These are phyloP conservation scores for Nothobranchius furzeri DNA, from an alignment of 2,113 vertebrate genomes.

Conservation along the genomic window DNA sequence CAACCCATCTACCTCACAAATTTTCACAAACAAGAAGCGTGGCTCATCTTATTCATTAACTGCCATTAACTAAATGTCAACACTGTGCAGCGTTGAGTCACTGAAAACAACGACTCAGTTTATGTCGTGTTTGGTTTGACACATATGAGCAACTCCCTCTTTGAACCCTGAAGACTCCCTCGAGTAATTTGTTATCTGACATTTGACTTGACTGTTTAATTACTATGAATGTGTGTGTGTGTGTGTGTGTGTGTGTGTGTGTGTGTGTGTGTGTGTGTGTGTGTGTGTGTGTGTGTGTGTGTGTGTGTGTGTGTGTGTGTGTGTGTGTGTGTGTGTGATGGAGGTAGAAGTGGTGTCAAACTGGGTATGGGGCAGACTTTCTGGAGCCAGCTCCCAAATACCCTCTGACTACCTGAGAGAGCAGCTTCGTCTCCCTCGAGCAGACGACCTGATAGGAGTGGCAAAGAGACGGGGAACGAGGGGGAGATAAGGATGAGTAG, in stretches of 20 bases:
- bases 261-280: slow-evolving; percentile 14
- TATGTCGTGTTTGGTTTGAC: slow-evolving; percentile 16
- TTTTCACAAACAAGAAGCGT: not conserved
- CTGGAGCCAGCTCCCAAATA: slow-evolving; percentile 70
- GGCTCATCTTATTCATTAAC: not conserved
- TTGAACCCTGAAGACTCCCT: slow-evolving; percentile 27
- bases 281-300: slow-evolving; percentile 10
- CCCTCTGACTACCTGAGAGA: slow-evolving; percentile 67
- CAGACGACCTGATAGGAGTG: slow-evolving; percentile 46
- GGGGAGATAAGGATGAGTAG: slow-evolving; percentile 5
- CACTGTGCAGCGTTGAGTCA: slow-evolving; percentile 21
- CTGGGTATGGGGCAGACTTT: slow-evolving; percentile 71
- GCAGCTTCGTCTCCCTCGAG: slow-evolving; percentile 35
- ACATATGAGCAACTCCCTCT: slow-evolving; percentile 27
- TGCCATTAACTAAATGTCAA: slow-evolving; percentile 21
- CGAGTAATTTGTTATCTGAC: slow-evolving; percentile 51
- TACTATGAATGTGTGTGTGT: not conserved
- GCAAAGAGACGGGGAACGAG: slow-evolving; percentile 15
- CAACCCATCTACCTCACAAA: not conserved
- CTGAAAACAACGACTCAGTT: slow-evolving; percentile 31
- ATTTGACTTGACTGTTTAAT: slow-evolving; percentile 48
- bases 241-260: not conserved
- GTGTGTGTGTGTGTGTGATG: slow-evolving; percentile 14
- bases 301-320: slow-evolving; percentile 9
- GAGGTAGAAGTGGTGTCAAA: slow-evolving; percentile 29